Conservation (phyloP, 1,140 invertebrate genomes). For the Brachionus calyciflorus region DNA sequence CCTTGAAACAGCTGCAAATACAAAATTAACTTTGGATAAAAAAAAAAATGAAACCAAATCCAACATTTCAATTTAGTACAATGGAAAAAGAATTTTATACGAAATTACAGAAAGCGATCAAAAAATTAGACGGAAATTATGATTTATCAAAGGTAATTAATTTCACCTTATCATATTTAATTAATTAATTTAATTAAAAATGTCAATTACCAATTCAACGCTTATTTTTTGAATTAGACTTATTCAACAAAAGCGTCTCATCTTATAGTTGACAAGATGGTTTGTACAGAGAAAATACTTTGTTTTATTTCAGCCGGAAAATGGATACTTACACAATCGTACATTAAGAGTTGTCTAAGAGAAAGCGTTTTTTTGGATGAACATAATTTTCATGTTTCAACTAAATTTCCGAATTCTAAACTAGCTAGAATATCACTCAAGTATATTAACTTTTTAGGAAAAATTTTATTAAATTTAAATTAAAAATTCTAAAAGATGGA, state of each 20-base stretch:
- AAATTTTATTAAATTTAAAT: not conserved
- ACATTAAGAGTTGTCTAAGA: conserved; percentile 22
- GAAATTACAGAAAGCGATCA: not conserved
- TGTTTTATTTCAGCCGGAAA: conserved; percentile 9
- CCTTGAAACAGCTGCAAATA: too few relatives aligned
- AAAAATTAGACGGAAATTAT: conserved; percentile 7
- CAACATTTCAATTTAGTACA: conserved; percentile 35
- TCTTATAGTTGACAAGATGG: conserved; percentile 17
- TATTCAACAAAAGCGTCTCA: conserved; percentile 1
- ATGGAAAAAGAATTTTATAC: not conserved
- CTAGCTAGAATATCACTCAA: conserved; percentile 3
- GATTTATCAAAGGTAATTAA: conserved; percentile 9
- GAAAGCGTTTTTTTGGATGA: conserved; percentile 17
- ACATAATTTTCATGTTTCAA: not conserved
- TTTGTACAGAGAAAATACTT: conserved; percentile 15
- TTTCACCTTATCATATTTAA: not conserved
- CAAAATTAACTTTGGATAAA: not conserved
- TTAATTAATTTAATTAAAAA: not conserved
- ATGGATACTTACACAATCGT: conserved; percentile 25
- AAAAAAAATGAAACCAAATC: conserved; percentile 1
- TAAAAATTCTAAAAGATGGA: not conserved
- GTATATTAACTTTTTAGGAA: not conserved
- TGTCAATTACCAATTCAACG: not conserved
- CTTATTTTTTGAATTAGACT: not conserved
- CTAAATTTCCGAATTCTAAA: not conserved